Evolutionary conservation across 2,888 invertebrate species (phyloP), one percentile per base, ranked within the genome.

Genomic region (Rhagonycha fulva): DNA sequence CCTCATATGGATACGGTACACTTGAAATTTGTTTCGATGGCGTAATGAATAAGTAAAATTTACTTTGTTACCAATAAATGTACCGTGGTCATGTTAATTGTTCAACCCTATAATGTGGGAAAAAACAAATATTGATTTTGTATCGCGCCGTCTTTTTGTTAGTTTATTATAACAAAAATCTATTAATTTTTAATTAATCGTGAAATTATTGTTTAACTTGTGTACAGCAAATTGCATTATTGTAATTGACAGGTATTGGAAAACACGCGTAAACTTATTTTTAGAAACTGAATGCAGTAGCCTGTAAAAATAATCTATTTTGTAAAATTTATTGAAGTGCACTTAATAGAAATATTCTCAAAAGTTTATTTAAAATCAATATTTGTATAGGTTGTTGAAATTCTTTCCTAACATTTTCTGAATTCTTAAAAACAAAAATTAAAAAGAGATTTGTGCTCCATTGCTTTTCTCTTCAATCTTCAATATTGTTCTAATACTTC

Each of bases 221-320:
- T 66, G 19, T n/a, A n/a, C 63, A 66, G 26, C 63, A 24, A 66
- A 24, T 66, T n/a, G 9, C 24, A 10, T 66, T 66, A 24, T 24
- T 24, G 11, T 24, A 12, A 24, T 60, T 47, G 23, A 47, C 69
- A 69, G 69, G 69, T 69, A 69, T 47, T 62, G 24, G 14, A 75
- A 67, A 71, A 47, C 62, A 74, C 63, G 19, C 23, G 63, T 66
- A 19, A 23, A 24, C 63, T 47, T 47, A 47, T 69, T 28, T 30
- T 23, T 63, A 47, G 74, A 60, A 68, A 66, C 61, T 14, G 30
- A 75, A 75, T 75, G 32, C 75, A 75, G 75, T 68, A 75, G 75
- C 70, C 71, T 75, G 75, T 75, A 71, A 75, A 75, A 75, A 75
- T 75, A 75, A 68, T 67, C 62, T 23, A 68, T 74, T 74, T 74